Evolutionary conservation across 2,888 invertebrate species (phyloP).

Genomic region (Amorpha juglandis): DNA sequence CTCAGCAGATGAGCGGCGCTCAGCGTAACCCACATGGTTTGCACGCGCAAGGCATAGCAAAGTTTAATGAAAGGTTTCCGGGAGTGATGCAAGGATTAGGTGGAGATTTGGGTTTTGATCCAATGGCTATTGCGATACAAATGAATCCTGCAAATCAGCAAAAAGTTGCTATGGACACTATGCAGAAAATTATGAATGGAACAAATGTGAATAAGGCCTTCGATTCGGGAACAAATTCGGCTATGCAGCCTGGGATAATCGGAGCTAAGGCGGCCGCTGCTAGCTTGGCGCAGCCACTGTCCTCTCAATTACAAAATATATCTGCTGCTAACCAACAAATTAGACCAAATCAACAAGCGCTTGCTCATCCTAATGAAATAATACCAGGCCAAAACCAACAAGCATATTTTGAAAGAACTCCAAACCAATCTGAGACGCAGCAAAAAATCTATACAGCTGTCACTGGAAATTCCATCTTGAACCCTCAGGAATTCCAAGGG

Average conservation of each 20-base stretch:
- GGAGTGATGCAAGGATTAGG: conserved; percentile 61
- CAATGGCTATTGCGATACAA: conserved; percentile 77
- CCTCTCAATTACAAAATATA: conserved; percentile 32
- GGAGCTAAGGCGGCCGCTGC: conserved; percentile 44
- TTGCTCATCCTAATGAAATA: conserved; percentile 15
- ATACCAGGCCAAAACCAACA: neutral
- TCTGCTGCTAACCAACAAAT: conserved; percentile 28
- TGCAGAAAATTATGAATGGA: conserved; percentile 61
- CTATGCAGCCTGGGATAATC: conserved; percentile 42
- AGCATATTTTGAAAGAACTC: neutral
- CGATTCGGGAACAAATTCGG: conserved; percentile 27
- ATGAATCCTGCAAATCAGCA: conserved; percentile 77
- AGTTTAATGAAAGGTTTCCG: conserved; percentile 76
- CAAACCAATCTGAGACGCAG: conserved; percentile 37
- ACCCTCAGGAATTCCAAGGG: neutral
- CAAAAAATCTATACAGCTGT: conserved; percentile 48
- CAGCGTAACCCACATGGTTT: conserved; percentile 48
- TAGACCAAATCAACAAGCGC: conserved; percentile 30
- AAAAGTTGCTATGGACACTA: conserved; percentile 59
- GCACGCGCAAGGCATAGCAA: conserved; percentile 62
- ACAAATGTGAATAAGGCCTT: conserved; percentile 39
- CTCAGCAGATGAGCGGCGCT: conserved; percentile 31
- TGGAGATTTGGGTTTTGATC: conserved; percentile 72
- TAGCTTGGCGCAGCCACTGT: conserved; percentile 34
- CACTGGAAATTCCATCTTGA: neutral